These are phyloP conservation scores for Copidosoma floridanum DNA, from an alignment of 1,140 invertebrate species.

Conservation along the genomic window DNA sequence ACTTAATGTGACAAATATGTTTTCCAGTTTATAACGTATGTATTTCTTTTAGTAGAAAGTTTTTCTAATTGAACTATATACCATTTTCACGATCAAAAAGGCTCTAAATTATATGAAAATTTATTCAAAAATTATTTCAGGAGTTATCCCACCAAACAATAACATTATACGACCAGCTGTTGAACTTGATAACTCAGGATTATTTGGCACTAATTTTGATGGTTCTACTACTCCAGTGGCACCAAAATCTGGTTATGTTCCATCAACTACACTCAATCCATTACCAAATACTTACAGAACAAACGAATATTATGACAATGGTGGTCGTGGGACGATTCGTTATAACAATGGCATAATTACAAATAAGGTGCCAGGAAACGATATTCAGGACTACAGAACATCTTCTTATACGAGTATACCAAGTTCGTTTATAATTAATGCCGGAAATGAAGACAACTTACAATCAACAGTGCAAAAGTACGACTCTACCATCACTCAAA, in stretches of 20 bases:
- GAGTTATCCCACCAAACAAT: neutral
- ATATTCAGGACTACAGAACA: slow-evolving; percentile 18
- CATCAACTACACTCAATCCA: neutral
- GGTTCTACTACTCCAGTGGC: neutral
- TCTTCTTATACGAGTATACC: slow-evolving; percentile 25
- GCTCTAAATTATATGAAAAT: neutral
- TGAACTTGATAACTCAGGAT: slow-evolving; percentile 13
- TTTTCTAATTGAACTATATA: slow-evolving; percentile 3
- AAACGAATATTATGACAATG: slow-evolving; percentile 44
- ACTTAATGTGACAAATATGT: too few species aligned
- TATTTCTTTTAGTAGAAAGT: neutral
- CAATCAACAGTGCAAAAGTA: slow-evolving; percentile 8
- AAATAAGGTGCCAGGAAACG: slow-evolving; percentile 32
- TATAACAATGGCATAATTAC: slow-evolving; percentile 41
- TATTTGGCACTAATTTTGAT: slow-evolving; percentile 7
- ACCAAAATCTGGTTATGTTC: too few species aligned
- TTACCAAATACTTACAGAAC: slow-evolving; percentile 34
- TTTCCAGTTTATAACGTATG: too few species aligned
- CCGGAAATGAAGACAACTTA: neutral
- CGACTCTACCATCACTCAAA: neutral
- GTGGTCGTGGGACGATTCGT: slow-evolving; percentile 38
- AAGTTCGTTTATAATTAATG: slow-evolving; percentile 27
- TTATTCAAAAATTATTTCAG: neutral
- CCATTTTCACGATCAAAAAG: neutral
- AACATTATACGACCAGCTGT: neutral